phyloP scores from a whole-genome alignment of 2,113 vertebrate species.

The Morone saxatilis region DNA sequence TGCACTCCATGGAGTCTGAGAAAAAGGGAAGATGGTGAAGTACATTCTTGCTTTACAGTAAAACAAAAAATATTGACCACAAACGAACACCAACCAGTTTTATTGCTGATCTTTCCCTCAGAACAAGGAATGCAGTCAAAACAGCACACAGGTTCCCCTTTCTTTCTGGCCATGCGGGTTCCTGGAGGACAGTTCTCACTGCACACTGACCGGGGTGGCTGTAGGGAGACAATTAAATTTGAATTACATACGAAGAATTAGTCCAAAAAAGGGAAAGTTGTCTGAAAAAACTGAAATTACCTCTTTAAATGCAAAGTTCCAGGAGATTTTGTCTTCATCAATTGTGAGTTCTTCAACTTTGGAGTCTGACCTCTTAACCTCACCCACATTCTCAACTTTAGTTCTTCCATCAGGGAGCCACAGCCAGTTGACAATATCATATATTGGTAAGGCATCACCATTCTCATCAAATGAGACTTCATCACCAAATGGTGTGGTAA shows the following conservation, averaged over 20 bases:
- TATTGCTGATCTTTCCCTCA: constrained; percentile 80
- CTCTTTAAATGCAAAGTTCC: constrained; percentile 46
- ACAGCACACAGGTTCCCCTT: constrained; percentile 81
- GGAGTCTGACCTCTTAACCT: constrained; percentile 57
- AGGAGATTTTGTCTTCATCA: constrained; percentile 22
- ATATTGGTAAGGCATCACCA: constrained; percentile 78
- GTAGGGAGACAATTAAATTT: neutral
- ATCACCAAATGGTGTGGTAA: constrained; percentile 78
- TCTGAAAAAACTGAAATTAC: constrained; percentile 34
- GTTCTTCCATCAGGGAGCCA: constrained; percentile 15
- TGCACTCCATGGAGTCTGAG: constrained; percentile 76
- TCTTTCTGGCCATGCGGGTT: constrained; percentile 75
- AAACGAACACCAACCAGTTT: constrained; percentile 67
- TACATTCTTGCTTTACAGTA: neutral
- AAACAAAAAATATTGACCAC: neutral
- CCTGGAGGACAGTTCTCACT: constrained; percentile 80
- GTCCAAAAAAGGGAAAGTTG: too few relatives aligned
- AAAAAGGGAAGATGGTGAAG: neutral
- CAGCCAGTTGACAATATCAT: constrained; percentile 81
- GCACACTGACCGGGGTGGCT: constrained; percentile 63
- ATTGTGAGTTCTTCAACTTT: constrained; percentile 68
- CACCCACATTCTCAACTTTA: constrained; percentile 48
- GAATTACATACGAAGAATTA: too few relatives aligned
- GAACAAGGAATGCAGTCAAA: constrained; percentile 85
- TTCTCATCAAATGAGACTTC: constrained; percentile 79